A percentile compares a stretch with the other conserved stretches of the same genome.
These are phyloP conservation scores for Zosterops hypoxanthus DNA, from an alignment of 2,113 vertebrate genomes.

Conservation along the genomic window DNA sequence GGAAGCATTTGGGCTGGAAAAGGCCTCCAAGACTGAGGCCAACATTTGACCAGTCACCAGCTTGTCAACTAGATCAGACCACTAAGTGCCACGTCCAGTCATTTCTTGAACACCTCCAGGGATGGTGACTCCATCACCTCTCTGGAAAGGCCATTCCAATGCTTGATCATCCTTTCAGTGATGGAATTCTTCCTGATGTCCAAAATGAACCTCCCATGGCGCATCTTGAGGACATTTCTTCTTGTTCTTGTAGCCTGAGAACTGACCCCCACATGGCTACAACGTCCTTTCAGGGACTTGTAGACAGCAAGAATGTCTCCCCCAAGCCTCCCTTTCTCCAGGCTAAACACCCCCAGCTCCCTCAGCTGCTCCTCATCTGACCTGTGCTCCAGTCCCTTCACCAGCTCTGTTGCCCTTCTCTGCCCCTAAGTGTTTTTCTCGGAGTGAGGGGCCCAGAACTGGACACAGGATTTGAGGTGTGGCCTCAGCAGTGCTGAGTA, in stretches of 20 bases:
- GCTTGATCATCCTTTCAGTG: not conserved
- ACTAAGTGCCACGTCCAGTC: not conserved
- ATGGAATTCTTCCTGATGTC: not conserved
- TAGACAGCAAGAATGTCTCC: not conserved
- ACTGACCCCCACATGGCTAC: not conserved
- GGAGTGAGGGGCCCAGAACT: not conserved
- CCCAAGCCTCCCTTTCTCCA: not conserved
- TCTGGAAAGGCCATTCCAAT: not conserved
- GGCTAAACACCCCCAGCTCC: not conserved
- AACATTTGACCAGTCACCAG: not conserved
- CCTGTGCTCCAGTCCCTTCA: not conserved
- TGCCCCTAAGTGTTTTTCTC: not conserved
- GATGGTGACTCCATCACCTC: not conserved
- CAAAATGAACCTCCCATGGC: not conserved
- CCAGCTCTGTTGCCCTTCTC: not conserved
- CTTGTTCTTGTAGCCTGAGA: not conserved
- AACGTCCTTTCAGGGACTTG: not conserved
- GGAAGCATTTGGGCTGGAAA: not conserved
- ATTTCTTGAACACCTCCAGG: not conserved
- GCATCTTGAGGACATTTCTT: not conserved
- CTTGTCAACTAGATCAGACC: not conserved
- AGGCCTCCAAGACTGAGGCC: not conserved
- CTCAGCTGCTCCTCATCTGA: not conserved
- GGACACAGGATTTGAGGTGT: rapidly evolving
- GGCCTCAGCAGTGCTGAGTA: not conserved